phyloP scores from a whole-genome alignment of 2,113 vertebrate genomes.

The Puffinus mauretanicus region DNA sequence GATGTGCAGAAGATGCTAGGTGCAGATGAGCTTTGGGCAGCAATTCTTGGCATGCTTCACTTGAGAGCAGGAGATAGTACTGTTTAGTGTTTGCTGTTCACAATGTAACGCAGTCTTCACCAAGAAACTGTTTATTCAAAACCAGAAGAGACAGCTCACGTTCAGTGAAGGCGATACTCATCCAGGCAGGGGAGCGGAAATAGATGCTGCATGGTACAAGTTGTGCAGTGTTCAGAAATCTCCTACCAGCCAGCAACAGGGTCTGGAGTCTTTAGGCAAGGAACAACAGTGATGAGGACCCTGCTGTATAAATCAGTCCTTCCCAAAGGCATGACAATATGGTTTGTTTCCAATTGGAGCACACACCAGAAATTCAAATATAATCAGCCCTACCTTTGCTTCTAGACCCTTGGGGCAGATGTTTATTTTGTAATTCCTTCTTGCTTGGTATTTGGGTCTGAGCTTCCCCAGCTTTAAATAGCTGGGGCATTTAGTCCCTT shows the following conservation, averaged over 20 bases:
- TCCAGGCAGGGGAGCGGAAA: not conserved
- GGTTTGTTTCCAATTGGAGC: not conserved
- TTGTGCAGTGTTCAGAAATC: not conserved
- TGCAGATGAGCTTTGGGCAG: not conserved
- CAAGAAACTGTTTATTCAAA: not conserved
- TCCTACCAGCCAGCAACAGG: fast-evolving
- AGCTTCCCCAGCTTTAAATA: not conserved
- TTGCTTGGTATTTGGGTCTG: not conserved
- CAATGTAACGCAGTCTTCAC: not conserved
- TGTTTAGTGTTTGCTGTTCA: not conserved
- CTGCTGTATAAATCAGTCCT: not conserved
- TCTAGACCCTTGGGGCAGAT: not conserved
- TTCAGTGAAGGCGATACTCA: not conserved
- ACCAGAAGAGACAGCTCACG: not conserved
- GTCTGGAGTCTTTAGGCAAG: not conserved
- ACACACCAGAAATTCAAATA: not conserved
- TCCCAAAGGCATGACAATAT: not conserved
- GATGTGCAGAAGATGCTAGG: not conserved
- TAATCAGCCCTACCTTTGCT: not conserved
- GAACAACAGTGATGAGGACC: fast-evolving
- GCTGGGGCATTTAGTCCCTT: not conserved
- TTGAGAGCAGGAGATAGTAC: not conserved
- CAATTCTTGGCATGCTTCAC: not conserved
- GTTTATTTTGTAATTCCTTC: not conserved
- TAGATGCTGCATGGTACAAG: not conserved